Base-by-base conservation (phyloP, 2,888 invertebrate species). In the Pheosia tremula region DNA sequence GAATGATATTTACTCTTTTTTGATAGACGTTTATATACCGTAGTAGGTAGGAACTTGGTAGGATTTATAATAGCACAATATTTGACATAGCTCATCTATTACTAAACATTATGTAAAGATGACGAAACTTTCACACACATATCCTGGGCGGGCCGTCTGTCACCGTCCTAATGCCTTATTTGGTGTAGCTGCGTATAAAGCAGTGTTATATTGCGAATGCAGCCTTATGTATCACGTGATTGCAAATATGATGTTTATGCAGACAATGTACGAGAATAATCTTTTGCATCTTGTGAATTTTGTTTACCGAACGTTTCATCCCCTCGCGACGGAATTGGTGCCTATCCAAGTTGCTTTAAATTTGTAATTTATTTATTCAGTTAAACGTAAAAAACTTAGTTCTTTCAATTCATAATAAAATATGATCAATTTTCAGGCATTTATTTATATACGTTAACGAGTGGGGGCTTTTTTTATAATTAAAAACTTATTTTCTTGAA, bases 281-380 rank as follows among this genome's bases (percentile, higher is more conserved):
- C 43, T 63, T 53, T 47, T 59, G 64, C 61, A 11, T 49, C 45
- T 24, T 24, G 24, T 57, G 47, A 62, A 63, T 68, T 61, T 68
- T 56, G 59, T 63, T 71, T 64, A 71, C 62, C 67, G 64, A 62
- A 56, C 64, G 59, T 62, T 73, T 69, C 61, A 74, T 69, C 67
- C 69, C 57, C 55, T 68, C 68, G 70, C 68, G 66, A 55, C 61
- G 41, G 62, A 69, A 69, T 67, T 66, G 63, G 62, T 56, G 41
- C 39, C 56, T 61, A 57, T 59, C 54, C 58, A 62, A 70, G 71
- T 63, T 70, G 59, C 58, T 52, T 59, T 59, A 65, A 54, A 63
- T 64, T 75, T 66, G 54, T 64, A 10, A 57, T 41, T 1, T 41
- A 41, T 41, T 41, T 41, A 41, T 41, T 24, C n/a, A 24, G 2